phyloP scores from a whole-genome alignment of 2,888 invertebrate species.

The Auanema freiburgensis region DNA sequence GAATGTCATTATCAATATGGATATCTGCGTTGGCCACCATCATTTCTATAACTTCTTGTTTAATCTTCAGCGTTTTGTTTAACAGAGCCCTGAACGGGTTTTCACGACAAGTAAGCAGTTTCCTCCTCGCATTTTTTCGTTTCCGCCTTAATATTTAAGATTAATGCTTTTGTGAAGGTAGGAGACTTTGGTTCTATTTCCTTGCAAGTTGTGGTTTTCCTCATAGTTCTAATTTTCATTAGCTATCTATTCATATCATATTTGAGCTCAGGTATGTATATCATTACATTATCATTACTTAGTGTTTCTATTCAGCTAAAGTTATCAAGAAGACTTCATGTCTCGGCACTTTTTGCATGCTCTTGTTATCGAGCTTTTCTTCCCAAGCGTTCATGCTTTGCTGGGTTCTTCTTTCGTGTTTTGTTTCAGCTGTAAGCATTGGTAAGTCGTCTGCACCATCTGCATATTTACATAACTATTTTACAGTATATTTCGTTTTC shows the following conservation, averaged over 20 bases:
- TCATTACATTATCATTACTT: neutral
- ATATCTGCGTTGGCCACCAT: slow-evolving; percentile 14
- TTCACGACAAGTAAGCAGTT: slow-evolving; percentile 18
- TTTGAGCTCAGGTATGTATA: slow-evolving; percentile 7
- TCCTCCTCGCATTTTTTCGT: no score
- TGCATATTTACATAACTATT: neutral
- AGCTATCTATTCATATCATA: slow-evolving; percentile 21
- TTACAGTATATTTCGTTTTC: slow-evolving; percentile 29
- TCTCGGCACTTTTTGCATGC: slow-evolving; percentile 17
- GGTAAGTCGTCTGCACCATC: slow-evolving; percentile 12
- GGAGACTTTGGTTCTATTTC: slow-evolving; percentile 16
- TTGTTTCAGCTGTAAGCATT: slow-evolving; percentile 22
- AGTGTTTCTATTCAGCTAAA: slow-evolving; percentile 18
- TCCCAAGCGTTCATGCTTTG: slow-evolving; percentile 23
- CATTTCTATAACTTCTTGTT: slow-evolving; percentile 7
- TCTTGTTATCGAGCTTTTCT: slow-evolving; percentile 18
- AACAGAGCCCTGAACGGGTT: slow-evolving; percentile 17
- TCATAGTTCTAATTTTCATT: slow-evolving; percentile 15
- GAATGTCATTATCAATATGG: slow-evolving; percentile 11
- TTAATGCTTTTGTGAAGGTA: slow-evolving; percentile 23
- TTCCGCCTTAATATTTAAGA: neutral
- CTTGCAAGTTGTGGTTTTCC: slow-evolving; percentile 14
- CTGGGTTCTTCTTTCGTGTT: slow-evolving; percentile 26
- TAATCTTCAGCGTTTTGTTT: slow-evolving; percentile 15
- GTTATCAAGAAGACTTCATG: slow-evolving; percentile 8